Evolutionary conservation across 2,888 invertebrate species (phyloP), one percentile per base, ranked within the genome.

Genomic region (Drosophila mimica): DNA sequence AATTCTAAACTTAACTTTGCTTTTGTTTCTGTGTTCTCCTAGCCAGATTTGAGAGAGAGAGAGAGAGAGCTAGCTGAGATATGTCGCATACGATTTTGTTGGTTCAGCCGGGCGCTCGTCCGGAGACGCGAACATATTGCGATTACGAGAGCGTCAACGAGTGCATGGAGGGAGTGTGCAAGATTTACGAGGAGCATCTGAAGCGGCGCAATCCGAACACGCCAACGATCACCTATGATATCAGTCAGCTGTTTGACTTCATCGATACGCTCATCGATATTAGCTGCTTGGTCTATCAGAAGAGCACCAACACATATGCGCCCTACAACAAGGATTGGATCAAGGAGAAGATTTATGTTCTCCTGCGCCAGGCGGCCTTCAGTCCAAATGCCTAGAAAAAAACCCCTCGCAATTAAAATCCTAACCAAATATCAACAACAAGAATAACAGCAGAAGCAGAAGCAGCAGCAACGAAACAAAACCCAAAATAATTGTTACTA

Each of bases 241-340:
- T 99, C 65, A 97, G 97, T 65, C 99, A 99, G 91, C 94, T 99
- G 69, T 99, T 99, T 93, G 99, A 99, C 93, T 99, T 99, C 92
- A 96, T 99, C 78, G 99, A 99, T 93, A 97, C 98, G 94, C 94
- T 99, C 57, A 96, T 97, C 30, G 99, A 99, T 92, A 95, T 99
- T 58, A 98, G 98, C 86, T 99, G 99, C 91, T 94, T 99, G 72
- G 99, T 99, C 74, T 99, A 98, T 93, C 98, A 99, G 94, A 98
- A 98, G 92, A 96, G 97, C 9, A 97, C 97, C 49, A 98, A 98
- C 91, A 98, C 98, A 0, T 99, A 99, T 91, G 98, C 98, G 2
- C 99, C 99, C 0, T 99, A 99, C 94, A 99, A 99, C 93, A 99
- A 99, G 94, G 99, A 98, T 90, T 99, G 99, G 99, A 98, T 99